Percentiles rank a stretch among this genome's conserved stretches.
phyloP scores from a whole-genome alignment of 2,888 invertebrate species.

The Phymatocera aterrima region DNA sequence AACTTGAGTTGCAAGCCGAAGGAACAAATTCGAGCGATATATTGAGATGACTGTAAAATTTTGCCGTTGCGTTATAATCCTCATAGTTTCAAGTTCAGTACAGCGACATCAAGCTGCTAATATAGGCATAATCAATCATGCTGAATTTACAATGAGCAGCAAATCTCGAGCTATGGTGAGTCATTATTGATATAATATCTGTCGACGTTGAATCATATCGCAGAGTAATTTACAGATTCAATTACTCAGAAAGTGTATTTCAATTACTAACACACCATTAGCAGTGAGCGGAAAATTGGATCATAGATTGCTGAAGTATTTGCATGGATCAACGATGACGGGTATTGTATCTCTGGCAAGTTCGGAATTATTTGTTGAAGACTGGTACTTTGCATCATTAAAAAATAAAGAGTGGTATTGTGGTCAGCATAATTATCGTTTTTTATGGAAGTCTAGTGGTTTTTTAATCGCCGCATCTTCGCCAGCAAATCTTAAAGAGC shows the following conservation, averaged over 20 bases:
- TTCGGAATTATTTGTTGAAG: neutral
- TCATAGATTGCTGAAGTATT: neutral
- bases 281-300: neutral
- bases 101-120: neutral
- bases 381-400: neutral
- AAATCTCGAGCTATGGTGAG: constrained; percentile 8
- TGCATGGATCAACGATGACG: neutral
- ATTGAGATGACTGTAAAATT: neutral
- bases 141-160: neutral
- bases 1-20: neutral
- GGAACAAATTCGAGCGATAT: too few relatives aligned
- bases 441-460: neutral
- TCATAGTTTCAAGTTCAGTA: neutral
- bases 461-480: neutral
- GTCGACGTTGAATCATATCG: too few relatives aligned
- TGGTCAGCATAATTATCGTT: neutral
- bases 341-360: neutral
- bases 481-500: neutral
- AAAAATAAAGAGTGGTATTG: neutral
- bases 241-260: neutral
- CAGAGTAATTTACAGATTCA: neutral
- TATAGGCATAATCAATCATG: neutral
- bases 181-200: too few relatives aligned
- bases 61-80: neutral
- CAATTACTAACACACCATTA: neutral